Evolutionary conservation across 2,113 vertebrate genomes (phyloP).

Genomic region (Sebastes fasciatus): DNA sequence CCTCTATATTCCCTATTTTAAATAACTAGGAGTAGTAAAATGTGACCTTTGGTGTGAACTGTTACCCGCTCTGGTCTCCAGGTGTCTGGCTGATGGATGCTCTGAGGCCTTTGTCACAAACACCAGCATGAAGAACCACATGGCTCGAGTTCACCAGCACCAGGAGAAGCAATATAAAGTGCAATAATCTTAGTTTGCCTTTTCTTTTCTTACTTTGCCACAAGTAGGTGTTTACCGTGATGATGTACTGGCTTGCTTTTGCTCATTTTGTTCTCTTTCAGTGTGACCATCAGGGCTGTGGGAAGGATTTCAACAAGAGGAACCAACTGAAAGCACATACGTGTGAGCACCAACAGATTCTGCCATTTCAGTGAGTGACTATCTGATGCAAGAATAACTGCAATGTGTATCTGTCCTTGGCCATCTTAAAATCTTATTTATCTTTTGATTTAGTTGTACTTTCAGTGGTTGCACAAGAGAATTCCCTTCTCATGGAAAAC

Average conservation of each 20-base stretch:
- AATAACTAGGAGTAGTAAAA: neutral
- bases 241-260: neutral
- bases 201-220: neutral
- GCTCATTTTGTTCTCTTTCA: constrained; percentile 56
- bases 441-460: constrained; percentile 81
- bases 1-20: neutral
- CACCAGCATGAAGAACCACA: constrained; percentile 89
- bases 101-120: constrained; percentile 86
- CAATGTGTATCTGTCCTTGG: neutral
- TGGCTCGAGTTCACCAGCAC: constrained; percentile 86
- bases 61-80: constrained; percentile 67
- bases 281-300: constrained; percentile 89
- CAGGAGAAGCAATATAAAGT: constrained; percentile 85
- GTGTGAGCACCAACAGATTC: constrained; percentile 84
- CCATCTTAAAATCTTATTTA: fast-evolving
- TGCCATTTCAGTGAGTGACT: constrained; percentile 88
- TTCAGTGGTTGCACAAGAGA: constrained; percentile 86
- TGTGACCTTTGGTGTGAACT: neutral
- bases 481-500: constrained; percentile 80
- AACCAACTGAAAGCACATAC: constrained; percentile 90
- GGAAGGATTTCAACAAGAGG: constrained; percentile 89
- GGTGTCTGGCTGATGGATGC: constrained; percentile 88
- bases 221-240: fast-evolving
- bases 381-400: neutral
- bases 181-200: constrained; percentile 28